Evolutionary conservation across 2,797 vertebrate genomes (phyloP).

Genomic region (Hydrolagus colliei): DNA sequence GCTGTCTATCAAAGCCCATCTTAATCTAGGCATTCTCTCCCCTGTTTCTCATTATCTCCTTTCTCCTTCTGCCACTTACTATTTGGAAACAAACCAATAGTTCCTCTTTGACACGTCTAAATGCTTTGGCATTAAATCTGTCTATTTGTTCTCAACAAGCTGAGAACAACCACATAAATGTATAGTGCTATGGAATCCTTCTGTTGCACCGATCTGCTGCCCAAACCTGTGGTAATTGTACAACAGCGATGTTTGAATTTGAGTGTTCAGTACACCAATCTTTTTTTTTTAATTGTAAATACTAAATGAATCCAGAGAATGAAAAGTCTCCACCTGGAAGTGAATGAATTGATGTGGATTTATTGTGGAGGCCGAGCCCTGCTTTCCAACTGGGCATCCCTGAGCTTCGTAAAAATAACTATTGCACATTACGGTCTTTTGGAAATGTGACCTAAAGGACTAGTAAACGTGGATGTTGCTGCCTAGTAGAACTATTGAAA

Average conservation of each 20-base stretch:
- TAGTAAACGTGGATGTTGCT: not conserved
- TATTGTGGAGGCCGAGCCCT: too few relatives aligned
- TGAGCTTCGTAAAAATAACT: too few relatives aligned
- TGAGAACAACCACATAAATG: not conserved
- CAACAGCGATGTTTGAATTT: too few relatives aligned
- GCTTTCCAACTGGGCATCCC: too few relatives aligned
- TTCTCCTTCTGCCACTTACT: constrained; percentile 35
- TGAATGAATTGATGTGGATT: too few relatives aligned
- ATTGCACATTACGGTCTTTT: too few relatives aligned
- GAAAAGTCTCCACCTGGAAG: too few relatives aligned
- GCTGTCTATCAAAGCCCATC: not conserved
- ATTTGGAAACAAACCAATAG: constrained; percentile 49
- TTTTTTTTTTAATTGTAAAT: too few relatives aligned
- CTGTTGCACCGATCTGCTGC: not conserved
- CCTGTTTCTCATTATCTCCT: constrained; percentile 32
- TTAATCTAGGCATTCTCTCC: not conserved
- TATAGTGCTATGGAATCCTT: not conserved
- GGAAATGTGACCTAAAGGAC: not conserved
- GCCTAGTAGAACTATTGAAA: not conserved
- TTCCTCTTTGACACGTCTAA: constrained; percentile 51
- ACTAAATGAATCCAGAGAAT: too few relatives aligned
- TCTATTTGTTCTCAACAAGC: constrained; percentile 40
- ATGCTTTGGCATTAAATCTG: constrained; percentile 50
- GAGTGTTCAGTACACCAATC: too few relatives aligned
- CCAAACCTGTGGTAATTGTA: not conserved